Conservation (phyloP, 2,113 vertebrate genomes). For the Nibea albiflora region DNA sequence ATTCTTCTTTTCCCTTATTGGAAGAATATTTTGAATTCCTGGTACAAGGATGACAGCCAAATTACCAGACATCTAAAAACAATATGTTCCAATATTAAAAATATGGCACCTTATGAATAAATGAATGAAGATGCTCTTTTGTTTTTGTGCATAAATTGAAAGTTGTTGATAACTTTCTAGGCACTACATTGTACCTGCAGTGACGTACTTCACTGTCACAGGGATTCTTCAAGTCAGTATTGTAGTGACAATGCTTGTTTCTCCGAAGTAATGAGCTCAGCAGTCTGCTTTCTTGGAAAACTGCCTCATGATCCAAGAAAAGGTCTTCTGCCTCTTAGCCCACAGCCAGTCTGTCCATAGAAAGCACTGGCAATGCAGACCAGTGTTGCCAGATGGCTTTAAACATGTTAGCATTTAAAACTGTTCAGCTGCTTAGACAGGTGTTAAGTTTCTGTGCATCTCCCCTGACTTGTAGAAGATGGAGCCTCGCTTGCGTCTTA, state of each 20-base stretch:
- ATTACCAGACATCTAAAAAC: neutral
- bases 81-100: no score
- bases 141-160: neutral
- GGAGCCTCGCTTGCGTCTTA: neutral
- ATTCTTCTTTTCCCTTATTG: neutral
- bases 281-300: conserved; percentile 50
- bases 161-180: conserved; percentile 27
- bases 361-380: neutral
- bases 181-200: conserved; percentile 21
- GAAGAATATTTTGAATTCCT: neutral
- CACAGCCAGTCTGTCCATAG: conserved; percentile 18
- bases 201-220: conserved; percentile 19
- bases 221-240: conserved; percentile 29
- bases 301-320: conserved; percentile 42
- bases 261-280: conserved; percentile 23
- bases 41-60: neutral
- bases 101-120: neutral
- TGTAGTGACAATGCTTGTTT: neutral
- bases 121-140: neutral
- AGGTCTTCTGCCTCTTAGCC: conserved; percentile 53
- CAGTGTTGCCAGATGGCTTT: conserved; percentile 57
- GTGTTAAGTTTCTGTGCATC: neutral
- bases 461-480: neutral
- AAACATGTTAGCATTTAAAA: conserved; percentile 58
- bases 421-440: conserved; percentile 37